Evolutionary conservation across 2,113 vertebrate genomes (phyloP), one percentile per base, ranked within the genome.

Genomic region (Dasypus novemcinctus): DNA sequence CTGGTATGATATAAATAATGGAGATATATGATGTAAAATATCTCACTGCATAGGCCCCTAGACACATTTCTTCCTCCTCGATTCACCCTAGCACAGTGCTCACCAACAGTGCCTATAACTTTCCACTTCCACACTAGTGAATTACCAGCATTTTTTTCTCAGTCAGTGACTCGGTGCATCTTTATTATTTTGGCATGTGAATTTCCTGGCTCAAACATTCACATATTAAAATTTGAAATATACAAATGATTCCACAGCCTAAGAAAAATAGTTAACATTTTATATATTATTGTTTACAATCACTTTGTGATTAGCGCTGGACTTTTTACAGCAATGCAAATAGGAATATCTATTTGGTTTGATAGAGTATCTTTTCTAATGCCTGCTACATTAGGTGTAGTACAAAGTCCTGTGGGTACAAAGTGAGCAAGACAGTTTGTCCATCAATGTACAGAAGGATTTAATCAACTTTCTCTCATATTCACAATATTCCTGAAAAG

Each of bases 11-110:
- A 9, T 1, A 52, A 36, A 31, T 46, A 11, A 66, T 6, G 46
- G 13, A 85, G 41, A 64, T 57, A 33, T 7, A 9, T 4, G 29
- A n/a, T 0, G 20, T 4, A 57, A 64, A 23, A 6, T n/a, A 15
- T 8, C 18, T 23, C 33, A 23, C 5, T 4, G 38, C 38, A 21
- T 3, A 4, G 20, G 9, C 13, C 41, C 38, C n/a, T 33, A 13
- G 36, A 41, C 4, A 23, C 0, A 3, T 11, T 0, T 2, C 10
- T 49, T 46, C 33, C 80, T n/a, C 29, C 43, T 2, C 2, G 4
- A 20, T 4, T 13, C 14, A 8, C 23, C 61, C 38, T 5, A 3
- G 0, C 10, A 1, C 5, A 4, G 12, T 25, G 81, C 49, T 54
- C 12, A 5, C 20, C 18, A 72, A 2, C 0, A 2, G 59, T 0